Evolutionary conservation across 2,113 vertebrate species (phyloP), one percentile per base, ranked within the genome.

Genomic region (Hypanus sabinus): DNA sequence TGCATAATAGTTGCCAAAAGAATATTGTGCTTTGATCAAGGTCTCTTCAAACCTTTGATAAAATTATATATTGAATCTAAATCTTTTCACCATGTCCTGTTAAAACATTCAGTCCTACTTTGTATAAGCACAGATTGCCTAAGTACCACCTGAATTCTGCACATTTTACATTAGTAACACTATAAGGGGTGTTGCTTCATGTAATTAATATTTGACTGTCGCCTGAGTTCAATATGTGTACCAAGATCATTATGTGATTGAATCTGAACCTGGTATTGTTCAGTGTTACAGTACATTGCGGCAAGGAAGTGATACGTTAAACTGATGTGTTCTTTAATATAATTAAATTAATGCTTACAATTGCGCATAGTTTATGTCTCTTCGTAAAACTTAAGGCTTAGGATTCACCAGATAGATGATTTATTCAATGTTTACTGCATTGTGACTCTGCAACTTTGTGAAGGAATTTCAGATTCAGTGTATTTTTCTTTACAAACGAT

Each of bases 11-110:
- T 16, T 88, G 11, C 9, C 57, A 16, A 88, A 88, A 27, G 30
- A 88, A 88, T 62, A 62, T 62, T 88, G 55, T 88, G 55, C 90
- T 70, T 92, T 71, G 70, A 22, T 92, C 65, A 71, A 36, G 36
- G 11, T 71, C 70, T 24, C 80, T 83, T 46, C 22, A 83, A 83
- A 22, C 33, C 6, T 36, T 22, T 71, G 33, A 22, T n/a, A 88
- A 88, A 88, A 73, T 4, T 11, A 20, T 12, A 71, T 5, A 71
- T 2, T 38, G 65, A 71, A 22, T 73, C 14, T 65, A 46, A 92
- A 73, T 92, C 88, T 92, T 92, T 68, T n/a, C 27, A 92, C 33
- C 90, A 91, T 36, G 18, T 12, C 62, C 33, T 36, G 20, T 70
- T 91, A 33, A 91, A 38, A 20, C 88, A 70, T 36, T 91, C n/a